Base-by-base conservation (phyloP, 2,113 vertebrate species). In the Nestor notabilis region DNA sequence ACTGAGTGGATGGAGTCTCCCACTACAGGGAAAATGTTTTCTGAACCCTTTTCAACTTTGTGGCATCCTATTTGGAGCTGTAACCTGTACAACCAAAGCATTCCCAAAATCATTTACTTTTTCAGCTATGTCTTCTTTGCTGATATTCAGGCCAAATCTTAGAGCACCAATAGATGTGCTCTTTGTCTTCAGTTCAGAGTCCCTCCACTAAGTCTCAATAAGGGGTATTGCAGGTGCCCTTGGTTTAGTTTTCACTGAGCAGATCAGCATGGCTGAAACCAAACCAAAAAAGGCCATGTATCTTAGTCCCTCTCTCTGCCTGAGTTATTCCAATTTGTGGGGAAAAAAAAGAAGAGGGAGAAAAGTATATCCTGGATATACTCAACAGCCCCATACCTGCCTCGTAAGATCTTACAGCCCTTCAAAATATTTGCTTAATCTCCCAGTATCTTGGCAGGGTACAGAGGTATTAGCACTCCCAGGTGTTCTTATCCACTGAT, bases 401-500 rank as follows among this genome's bases (percentile, higher is more conserved):
- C 61, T 90, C 39, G 3, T 83, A 89, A 90, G 88, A 82, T 92
- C 88, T 90, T 81, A 78, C 29, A 93, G 68, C 50, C 72, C 87
- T 96, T 92, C 83, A 89, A 95, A 97, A 94, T 95, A 95, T 97
- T 95, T 96, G 61, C 58, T 80, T 94, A 95, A 95, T 95, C 95
- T 97, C 77, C 47, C 29, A n/a, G 81, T 44, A 94, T 94, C 93
- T 95, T 96, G 93, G 94, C 92, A 95, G 87, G 52, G 37, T 79
- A 71, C 60, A 6, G 2, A 56, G 74, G 88, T 89, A 92, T 95
- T 97, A 91, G 53, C 2, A 0, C 49, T 96, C 15, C 3, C 90
- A 97, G 96, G 95, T 96, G 94, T 91, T 94, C 92, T 95, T 97
- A 96, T 95, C 95, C 90, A 83, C 61, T 94, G 77, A 97, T 97